Conservation (phyloP, 1,140 invertebrate genomes). For the Mercenaria mercenaria region DNA sequence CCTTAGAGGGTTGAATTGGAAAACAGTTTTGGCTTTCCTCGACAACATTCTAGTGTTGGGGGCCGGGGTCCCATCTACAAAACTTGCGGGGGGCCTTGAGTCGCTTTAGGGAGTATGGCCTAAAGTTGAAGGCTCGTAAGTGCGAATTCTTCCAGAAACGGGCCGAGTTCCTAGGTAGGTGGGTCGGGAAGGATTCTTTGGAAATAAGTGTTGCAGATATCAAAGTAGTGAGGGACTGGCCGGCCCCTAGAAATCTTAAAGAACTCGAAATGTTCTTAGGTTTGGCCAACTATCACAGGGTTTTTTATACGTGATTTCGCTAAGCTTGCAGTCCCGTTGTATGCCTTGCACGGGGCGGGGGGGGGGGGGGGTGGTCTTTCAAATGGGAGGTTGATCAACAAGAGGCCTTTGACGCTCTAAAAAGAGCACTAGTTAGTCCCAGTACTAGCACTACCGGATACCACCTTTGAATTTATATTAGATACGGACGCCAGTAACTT, state of each 20-base stretch:
- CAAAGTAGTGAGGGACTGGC: slow-evolving; percentile 48
- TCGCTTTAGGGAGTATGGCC: neutral
- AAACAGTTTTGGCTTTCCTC: slow-evolving; percentile 51
- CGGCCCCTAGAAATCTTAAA: slow-evolving; percentile 45
- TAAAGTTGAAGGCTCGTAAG: slow-evolving; percentile 65
- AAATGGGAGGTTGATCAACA: slow-evolving; percentile 61
- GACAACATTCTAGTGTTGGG: slow-evolving; percentile 65
- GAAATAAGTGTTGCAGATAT: neutral
- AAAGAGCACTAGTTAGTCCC: slow-evolving; percentile 48
- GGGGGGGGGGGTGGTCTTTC: too few relatives aligned
- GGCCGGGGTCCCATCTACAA: neutral
- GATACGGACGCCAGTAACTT: slow-evolving; percentile 72
- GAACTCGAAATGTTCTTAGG: slow-evolving; percentile 70
- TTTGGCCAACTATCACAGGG: slow-evolving; percentile 52
- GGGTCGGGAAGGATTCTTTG: slow-evolving; percentile 20
- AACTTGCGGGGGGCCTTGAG: slow-evolving; percentile 23
- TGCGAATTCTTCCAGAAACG: slow-evolving; percentile 66
- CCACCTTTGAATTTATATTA: slow-evolving; percentile 62
- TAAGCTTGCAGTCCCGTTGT: slow-evolving; percentile 45
- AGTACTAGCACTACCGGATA: slow-evolving; percentile 44
- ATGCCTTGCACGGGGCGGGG: too few relatives aligned
- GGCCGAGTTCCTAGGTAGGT: slow-evolving; percentile 62
- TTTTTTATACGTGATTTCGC: slow-evolving; percentile 55
- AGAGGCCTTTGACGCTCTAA: slow-evolving; percentile 67
- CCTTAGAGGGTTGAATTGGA: slow-evolving; percentile 49